Evolutionary conservation across 1,140 invertebrate genomes (phyloP).

Genomic region (Amyelois transitella): DNA sequence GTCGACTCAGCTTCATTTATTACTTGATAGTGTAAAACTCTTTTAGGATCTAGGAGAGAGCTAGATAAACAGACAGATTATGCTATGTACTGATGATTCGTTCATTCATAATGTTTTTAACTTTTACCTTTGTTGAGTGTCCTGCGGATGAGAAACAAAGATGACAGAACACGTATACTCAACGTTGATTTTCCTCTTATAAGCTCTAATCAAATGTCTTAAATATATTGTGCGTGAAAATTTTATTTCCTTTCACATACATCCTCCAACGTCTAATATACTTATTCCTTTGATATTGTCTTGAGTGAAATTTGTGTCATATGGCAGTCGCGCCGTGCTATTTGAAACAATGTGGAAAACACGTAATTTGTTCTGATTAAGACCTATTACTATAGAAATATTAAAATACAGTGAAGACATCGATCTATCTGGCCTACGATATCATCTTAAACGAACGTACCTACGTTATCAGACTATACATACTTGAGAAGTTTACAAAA

Average conservation of each 20-base stretch:
- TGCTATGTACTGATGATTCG: too few species aligned
- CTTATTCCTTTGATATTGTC: too few species aligned
- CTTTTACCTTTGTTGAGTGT: too few species aligned
- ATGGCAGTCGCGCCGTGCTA: neutral
- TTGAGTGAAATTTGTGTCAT: neutral
- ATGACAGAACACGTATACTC: too few species aligned
- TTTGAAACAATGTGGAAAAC: conserved; percentile 1
- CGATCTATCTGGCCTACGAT: conserved; percentile 53
- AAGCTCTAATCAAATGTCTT: neutral
- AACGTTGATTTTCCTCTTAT: too few species aligned
- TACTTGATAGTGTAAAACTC: too few species aligned
- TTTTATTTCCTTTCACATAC: neutral
- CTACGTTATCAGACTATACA: conserved; percentile 45
- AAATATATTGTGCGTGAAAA: neutral
- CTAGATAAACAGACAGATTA: too few species aligned
- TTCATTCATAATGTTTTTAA: too few species aligned
- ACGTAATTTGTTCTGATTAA: conserved; percentile 10
- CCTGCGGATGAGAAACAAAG: too few species aligned
- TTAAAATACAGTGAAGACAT: conserved; percentile 68
- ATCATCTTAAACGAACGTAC: conserved; percentile 41
- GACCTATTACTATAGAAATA: conserved; percentile 53
- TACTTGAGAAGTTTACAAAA: conserved; percentile 40
- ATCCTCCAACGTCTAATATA: neutral
- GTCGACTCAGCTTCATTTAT: too few species aligned
- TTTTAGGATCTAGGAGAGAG: too few species aligned